Base-by-base conservation (phyloP, 2,797 vertebrate genomes). In the Malurus leucopterus region DNA sequence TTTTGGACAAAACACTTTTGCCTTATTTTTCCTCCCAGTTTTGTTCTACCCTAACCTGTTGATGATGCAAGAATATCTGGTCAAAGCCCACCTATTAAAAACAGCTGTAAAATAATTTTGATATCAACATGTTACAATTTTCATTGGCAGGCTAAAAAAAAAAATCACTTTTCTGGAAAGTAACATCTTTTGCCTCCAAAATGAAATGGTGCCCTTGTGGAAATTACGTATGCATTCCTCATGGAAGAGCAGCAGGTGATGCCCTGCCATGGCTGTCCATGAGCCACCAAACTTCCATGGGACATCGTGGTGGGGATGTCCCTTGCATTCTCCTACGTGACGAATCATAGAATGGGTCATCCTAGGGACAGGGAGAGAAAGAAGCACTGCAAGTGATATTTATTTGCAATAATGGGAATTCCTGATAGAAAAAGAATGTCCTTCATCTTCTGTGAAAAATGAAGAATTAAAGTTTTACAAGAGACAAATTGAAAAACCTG, bases 251-350 rank as follows among this genome's bases (percentile, higher is more conserved):
- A 59, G n/a, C 9, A 9, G 3, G 29, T 30, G 23, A 9, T 59
- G 16, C 51, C 19, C 32, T 84, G 32, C 62, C 46, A 9, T 29
- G 32, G n/a, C n/a, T 69, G 59, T 27, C 23, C 26, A 4, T 8
- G 19, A 72, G 24, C 23, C 40, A 62, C 11, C 14, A 51, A 23
- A 54, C 17, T 49, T 67, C 50, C 32, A 30, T 41, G 54, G 8
- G 21, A n/a, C 23, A 4, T 14, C 0, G 0, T 46, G 22, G 8
- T 51, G 36, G 26, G 15, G 16, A 32, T 1, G 3, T 22, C n/a
- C 16, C 16, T 76, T 49, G 30, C 13, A 50, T 46, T 36, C 19
- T 70, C 17, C 16, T 29, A 38, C 47, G 18, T 17, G 18, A 21
- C 51, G 50, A 62, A 46, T 49, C 62, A 26, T 1, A 15, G 46